A percentile compares a stretch with the other conserved stretches of the same genome.
These are phyloP conservation scores for Aleiodes sp. DNA, from an alignment of 1,140 invertebrate species.

Conservation along the genomic window DNA sequence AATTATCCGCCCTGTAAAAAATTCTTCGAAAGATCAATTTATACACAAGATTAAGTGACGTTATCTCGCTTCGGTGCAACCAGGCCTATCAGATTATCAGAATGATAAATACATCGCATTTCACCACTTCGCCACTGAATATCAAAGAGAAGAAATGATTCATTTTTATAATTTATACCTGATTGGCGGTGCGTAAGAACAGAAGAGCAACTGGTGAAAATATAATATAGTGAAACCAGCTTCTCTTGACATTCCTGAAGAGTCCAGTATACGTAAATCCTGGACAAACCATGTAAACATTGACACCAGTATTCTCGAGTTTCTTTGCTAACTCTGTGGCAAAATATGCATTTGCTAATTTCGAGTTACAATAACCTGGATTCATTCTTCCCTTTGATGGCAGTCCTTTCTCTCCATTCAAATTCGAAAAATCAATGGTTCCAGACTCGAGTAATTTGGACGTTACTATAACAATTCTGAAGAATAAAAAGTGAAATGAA, in stretches of 20 bases:
- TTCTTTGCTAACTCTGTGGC: constrained; percentile 71
- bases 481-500: constrained; percentile 34
- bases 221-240: constrained; percentile 77
- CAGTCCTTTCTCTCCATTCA: constrained; percentile 71
- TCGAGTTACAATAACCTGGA: constrained; percentile 81
- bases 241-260: constrained; percentile 74
- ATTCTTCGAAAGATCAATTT: no score
- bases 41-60: no score
- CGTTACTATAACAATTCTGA: constrained; percentile 69
- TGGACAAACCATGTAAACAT: constrained; percentile 82
- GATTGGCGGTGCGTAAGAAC: constrained; percentile 76
- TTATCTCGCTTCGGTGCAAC: no score
- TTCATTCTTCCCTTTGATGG: constrained; percentile 67
- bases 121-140: no score
- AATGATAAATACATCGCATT: no score
- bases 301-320: constrained; percentile 70
- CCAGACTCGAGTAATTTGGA: constrained; percentile 71
- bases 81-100: no score
- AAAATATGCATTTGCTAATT: constrained; percentile 81
- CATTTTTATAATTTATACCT: constrained; percentile 67
- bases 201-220: constrained; percentile 75
- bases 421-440: constrained; percentile 76
- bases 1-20: no score
- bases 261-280: constrained; percentile 85
- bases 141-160: constrained; percentile 32